Conservation (phyloP, 2,797 vertebrate species). For the Rhinichthys osculus region DNA sequence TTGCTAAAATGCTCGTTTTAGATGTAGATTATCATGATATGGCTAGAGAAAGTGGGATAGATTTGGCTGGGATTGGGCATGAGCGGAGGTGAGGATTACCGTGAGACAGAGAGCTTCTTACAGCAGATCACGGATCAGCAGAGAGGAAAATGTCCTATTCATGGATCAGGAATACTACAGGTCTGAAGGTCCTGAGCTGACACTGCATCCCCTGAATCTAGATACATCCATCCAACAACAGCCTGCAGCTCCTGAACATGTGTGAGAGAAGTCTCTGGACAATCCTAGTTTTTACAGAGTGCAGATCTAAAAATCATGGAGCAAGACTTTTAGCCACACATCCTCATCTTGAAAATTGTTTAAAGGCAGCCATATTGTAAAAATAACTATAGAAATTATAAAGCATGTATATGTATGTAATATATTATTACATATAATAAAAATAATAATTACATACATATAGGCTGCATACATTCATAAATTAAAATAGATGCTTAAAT, state of each 20-base stretch:
- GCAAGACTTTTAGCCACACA: neutral
- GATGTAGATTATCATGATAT: neutral
- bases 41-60: neutral
- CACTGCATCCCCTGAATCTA: neutral
- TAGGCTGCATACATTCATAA: too few relatives aligned
- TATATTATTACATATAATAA: too few relatives aligned
- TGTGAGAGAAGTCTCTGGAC: neutral
- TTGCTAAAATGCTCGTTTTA: conserved; percentile 1
- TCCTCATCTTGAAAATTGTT: neutral
- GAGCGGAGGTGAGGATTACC: conserved; percentile 33
- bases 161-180: conserved; percentile 49
- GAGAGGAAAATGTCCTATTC: conserved; percentile 47
- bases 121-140: conserved; percentile 48
- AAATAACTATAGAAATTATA: neutral
- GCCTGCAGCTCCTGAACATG: neutral
- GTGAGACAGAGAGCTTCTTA: conserved; percentile 48
- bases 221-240: neutral
- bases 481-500: too few relatives aligned
- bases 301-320: neutral
- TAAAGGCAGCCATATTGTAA: neutral
- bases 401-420: neutral
- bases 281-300: neutral
- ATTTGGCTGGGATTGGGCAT: conserved; percentile 12
- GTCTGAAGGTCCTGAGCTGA: conserved; percentile 1
- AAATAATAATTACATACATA: too few relatives aligned